A percentile compares a stretch with the other conserved stretches of the same genome.
These are phyloP conservation scores for Thunnus albacares DNA, from an alignment of 2,797 vertebrate species.

Conservation along the genomic window DNA sequence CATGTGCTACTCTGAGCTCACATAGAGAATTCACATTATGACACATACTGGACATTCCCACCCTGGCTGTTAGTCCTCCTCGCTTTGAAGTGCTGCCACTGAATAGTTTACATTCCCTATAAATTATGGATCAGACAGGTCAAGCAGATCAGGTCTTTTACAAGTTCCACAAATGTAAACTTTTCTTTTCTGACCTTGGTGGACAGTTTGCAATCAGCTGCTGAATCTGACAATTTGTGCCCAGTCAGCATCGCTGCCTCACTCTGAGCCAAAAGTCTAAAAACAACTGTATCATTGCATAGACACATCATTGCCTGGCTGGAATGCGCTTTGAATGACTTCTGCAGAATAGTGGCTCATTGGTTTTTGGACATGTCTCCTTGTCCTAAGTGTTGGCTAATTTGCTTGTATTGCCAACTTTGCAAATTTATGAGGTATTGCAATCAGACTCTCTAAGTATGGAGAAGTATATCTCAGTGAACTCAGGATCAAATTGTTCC, in stretches of 20 bases:
- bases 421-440: background rate
- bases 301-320: conserved; percentile 46
- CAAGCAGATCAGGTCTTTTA: conserved; percentile 51
- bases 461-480: background rate
- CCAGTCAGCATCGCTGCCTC: conserved; percentile 56
- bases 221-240: conserved; percentile 54
- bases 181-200: conserved; percentile 60
- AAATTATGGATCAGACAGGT: conserved; percentile 69
- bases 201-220: conserved; percentile 54
- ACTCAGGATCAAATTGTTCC: conserved; percentile 11
- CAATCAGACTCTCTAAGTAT: background rate
- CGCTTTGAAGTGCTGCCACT: conserved; percentile 64
- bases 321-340: conserved; percentile 51
- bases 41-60: conserved; percentile 47
- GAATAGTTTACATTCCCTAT: conserved; percentile 58
- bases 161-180: conserved; percentile 55
- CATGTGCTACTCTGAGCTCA: conserved; percentile 17
- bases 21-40: conserved; percentile 16
- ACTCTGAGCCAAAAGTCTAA: conserved; percentile 59
- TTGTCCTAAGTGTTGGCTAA: conserved; percentile 4
- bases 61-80: conserved; percentile 35
- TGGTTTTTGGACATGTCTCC: background rate
- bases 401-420: conserved; percentile 12
- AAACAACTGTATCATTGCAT: conserved; percentile 60
- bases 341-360: conserved; percentile 39